Evolutionary conservation across 2,797 vertebrate genomes (phyloP).

Genomic region (Rhadinocentrus ornatus): DNA sequence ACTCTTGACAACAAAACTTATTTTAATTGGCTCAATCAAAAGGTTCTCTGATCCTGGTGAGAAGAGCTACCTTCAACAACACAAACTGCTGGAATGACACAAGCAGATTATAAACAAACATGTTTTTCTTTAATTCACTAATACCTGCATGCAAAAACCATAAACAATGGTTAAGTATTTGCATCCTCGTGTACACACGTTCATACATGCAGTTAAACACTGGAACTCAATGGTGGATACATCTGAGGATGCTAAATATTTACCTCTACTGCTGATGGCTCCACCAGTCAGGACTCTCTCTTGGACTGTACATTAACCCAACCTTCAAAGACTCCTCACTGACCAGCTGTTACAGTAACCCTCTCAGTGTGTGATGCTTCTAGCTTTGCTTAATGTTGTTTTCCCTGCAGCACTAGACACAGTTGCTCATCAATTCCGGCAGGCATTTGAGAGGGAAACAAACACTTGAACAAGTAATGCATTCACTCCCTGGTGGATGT

Average conservation of each 20-base stretch:
- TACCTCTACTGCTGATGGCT: conserved; percentile 64
- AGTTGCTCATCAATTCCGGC: conserved; percentile 5
- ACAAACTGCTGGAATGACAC: background rate
- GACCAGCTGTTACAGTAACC: conserved; percentile 4
- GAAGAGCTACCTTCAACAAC: background rate
- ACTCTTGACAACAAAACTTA: conserved; percentile 44
- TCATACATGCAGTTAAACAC: conserved; percentile 48
- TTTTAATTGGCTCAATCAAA: conserved; percentile 35
- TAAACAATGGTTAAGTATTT: conserved; percentile 20
- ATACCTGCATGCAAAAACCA: background rate
- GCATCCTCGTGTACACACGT: conserved; percentile 27
- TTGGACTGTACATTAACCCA: conserved; percentile 44
- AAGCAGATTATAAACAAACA: background rate
- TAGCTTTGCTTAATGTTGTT: conserved; percentile 11
- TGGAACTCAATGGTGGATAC: conserved; percentile 52
- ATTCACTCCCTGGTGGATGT: conserved; percentile 37
- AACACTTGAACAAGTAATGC: conserved; percentile 55
- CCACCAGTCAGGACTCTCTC: conserved; percentile 52
- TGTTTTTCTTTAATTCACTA: background rate
- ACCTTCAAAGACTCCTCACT: background rate
- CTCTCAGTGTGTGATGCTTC: background rate
- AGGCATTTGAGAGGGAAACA: conserved; percentile 42
- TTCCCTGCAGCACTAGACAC: conserved; percentile 2
- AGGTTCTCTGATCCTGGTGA: conserved; percentile 5
- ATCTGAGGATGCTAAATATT: conserved; percentile 84